Base-by-base conservation (phyloP, 2,888 invertebrate species). In the Caenorhabditis panamensis region DNA sequence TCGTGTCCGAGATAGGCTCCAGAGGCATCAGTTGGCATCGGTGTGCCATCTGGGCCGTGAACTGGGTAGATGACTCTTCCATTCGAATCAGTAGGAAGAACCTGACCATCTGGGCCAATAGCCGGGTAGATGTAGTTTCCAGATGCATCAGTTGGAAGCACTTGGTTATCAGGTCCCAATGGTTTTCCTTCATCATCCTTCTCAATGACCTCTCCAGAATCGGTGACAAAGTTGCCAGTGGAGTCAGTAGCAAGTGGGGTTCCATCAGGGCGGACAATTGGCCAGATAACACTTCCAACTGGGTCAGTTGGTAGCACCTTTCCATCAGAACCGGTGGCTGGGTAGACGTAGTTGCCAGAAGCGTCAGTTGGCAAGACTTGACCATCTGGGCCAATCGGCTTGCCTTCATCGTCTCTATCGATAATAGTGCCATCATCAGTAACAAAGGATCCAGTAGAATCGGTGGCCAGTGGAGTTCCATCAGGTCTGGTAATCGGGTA, bases 61-160 rank as follows among this genome's bases (percentile, higher is more conserved):
- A 78, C 86, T 24, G 73, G 71, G 66, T 82, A 84, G 67, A 84
- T 79, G 31, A 31, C 51, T 5, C 63, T 67, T 18, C 84, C 82
- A 9, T 41, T 53, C 16, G 58, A 62, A 63, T 88, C 88, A 28
- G 88, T 88, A 13, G 88, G 82, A 37, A 87, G 72, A 4, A 73
- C 69, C 3, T 51, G 41, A n/a, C 80, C 80, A 68, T 82, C 73
- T 20, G 41, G 62, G 31, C 66, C 76, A n/a, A 59, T 41, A 1
- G 56, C 64, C 37, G 85, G 85, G 41, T 80, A 82, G 66, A 85
- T 66, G 61, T 69, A 73, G 11, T 71, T 78, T 67, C 85, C 85
- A 24, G 71, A 24, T 11, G 41, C 76, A 26, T 86, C 84, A 31
- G 84, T 87, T 26, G 83, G 79, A 4, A 72, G 72, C 0, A 41